These are phyloP conservation scores for Drosophila hydei DNA, from an alignment of 1,140 invertebrate genomes.

Conservation along the genomic window DNA sequence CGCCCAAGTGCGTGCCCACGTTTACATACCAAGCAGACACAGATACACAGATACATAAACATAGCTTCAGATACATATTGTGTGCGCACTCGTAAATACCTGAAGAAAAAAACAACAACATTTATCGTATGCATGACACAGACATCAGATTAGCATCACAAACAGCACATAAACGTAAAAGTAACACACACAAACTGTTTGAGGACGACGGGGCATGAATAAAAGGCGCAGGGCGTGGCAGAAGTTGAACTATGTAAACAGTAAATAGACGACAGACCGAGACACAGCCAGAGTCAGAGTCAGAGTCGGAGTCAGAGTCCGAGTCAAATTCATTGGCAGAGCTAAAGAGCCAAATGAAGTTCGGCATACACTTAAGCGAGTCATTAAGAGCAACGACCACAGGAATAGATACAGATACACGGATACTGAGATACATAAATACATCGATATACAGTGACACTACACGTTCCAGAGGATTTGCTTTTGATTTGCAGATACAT, in stretches of 20 bases:
- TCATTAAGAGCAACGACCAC: slow-evolving; percentile 64
- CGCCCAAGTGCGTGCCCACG: slow-evolving; percentile 48
- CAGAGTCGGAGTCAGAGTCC: background rate
- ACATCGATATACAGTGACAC: slow-evolving; percentile 1
- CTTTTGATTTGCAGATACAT: too few species aligned
- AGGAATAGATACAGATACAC: slow-evolving; percentile 32
- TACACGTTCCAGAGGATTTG: slow-evolving; percentile 13
- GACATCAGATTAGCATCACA: slow-evolving; percentile 79
- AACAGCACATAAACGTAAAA: slow-evolving; percentile 81
- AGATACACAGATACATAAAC: slow-evolving; percentile 12
- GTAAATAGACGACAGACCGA: slow-evolving; percentile 56
- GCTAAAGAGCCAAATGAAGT: slow-evolving; percentile 44
- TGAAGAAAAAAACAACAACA: slow-evolving; percentile 25
- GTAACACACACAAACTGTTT: slow-evolving; percentile 58
- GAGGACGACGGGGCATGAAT: slow-evolving; percentile 38
- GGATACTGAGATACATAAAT: slow-evolving; percentile 8
- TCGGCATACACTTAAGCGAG: slow-evolving; percentile 60
- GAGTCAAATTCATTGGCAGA: background rate
- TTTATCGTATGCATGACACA: slow-evolving; percentile 80
- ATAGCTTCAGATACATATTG: slow-evolving; percentile 20
- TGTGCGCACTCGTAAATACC: slow-evolving; percentile 26
- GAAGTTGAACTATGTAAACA: slow-evolving; percentile 69
- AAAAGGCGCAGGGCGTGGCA: slow-evolving; percentile 15
- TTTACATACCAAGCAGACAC: slow-evolving; percentile 29
- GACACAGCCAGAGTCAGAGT: background rate